Percentiles rank a stretch among this genome's conserved stretches.
Evolutionary conservation across 1,140 invertebrate genomes (phyloP).

Genomic region (Rhyacophila brunnea): DNA sequence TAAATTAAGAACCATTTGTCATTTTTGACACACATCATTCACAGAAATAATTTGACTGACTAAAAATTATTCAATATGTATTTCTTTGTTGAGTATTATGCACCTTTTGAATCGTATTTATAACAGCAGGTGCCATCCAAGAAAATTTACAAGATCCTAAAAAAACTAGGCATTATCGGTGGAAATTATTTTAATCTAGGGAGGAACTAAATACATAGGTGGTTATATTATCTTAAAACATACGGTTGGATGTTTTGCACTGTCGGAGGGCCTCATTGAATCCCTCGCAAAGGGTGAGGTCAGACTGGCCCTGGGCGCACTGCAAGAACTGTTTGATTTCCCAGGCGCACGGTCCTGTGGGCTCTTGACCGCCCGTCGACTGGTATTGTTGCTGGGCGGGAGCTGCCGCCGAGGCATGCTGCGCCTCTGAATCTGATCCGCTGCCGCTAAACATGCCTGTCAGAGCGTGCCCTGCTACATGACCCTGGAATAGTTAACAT

Average conservation of each 20-base stretch:
- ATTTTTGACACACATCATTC: too few species aligned
- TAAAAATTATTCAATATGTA: too few species aligned
- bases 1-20: too few species aligned
- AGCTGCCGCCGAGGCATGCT: conserved; percentile 44
- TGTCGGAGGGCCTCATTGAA: conserved; percentile 92
- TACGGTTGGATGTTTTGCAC: conserved; percentile 68
- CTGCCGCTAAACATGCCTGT: conserved; percentile 79
- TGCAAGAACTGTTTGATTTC: conserved; percentile 88
- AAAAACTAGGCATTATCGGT: too few species aligned
- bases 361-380: conserved; percentile 49
- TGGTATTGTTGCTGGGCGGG: conserved; percentile 44
- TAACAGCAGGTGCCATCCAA: too few species aligned
- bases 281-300: conserved; percentile 83
- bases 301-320: conserved; percentile 81
- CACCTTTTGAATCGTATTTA: too few species aligned
- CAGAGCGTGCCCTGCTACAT: conserved; percentile 79
- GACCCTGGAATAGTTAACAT: conserved; percentile 67
- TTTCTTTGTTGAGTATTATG: too few species aligned
- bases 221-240: conserved; percentile 37
- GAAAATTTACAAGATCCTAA: too few species aligned
- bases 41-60: too few species aligned
- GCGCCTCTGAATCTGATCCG: conserved; percentile 57
- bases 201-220: too few species aligned
- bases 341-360: conserved; percentile 76
- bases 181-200: too few species aligned